Evolutionary conservation across 2,113 vertebrate genomes (phyloP).

Genomic region (Dendropsophus ebraccatus): DNA sequence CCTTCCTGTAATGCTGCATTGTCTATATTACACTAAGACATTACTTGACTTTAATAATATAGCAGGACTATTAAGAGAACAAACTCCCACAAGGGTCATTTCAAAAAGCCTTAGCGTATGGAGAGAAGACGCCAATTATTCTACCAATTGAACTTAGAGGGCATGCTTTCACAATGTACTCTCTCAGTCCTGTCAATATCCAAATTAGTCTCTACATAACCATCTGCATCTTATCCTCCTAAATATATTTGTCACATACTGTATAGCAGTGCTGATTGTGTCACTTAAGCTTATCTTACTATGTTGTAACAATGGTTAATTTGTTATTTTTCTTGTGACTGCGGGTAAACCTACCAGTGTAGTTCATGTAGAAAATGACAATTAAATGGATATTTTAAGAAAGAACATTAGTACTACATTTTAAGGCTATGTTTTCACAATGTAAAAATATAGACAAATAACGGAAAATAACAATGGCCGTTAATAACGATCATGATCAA

Average conservation of each 20-base stretch:
- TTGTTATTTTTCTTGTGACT: no score
- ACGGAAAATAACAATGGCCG: no score
- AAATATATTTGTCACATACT: neutral
- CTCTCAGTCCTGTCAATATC: neutral
- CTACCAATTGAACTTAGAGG: neutral
- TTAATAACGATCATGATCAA: no score
- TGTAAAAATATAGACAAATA: no score
- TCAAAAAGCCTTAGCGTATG: neutral
- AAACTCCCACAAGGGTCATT: neutral
- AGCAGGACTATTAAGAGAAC: neutral
- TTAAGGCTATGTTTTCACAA: no score
- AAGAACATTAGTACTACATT: no score
- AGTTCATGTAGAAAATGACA: neutral
- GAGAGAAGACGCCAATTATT: neutral
- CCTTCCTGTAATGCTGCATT: neutral
- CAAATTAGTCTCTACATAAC: neutral
- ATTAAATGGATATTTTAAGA: no score
- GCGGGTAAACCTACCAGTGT: no score
- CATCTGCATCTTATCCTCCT: neutral
- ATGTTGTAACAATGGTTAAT: neutral
- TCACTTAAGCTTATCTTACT: neutral
- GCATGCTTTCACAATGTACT: neutral
- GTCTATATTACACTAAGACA: neutral
- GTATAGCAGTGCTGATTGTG: neutral
- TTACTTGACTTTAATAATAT: neutral